Base-by-base conservation (phyloP, 2,888 invertebrate species). In the Meiosimyza platycephala region DNA sequence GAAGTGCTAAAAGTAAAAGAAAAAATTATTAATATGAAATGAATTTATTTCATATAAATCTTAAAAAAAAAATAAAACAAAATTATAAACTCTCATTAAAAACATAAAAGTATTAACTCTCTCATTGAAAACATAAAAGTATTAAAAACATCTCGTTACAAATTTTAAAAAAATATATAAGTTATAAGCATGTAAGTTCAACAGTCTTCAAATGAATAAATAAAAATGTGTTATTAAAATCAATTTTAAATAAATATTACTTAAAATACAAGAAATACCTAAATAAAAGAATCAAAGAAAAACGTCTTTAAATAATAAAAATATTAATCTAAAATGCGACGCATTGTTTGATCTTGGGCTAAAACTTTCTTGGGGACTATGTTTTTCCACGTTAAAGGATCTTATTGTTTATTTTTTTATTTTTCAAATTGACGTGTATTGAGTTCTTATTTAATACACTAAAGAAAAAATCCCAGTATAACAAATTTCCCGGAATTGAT, bases 211-310 rank as follows among this genome's bases (percentile, higher is more conserved):
- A 71, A 71, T 15, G 51, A 72, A 71, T 63, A 75, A 74, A 72
- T 16, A 57, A 67, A 74, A 70, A 76, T 70, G 51, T 70, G 64
- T 72, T 73, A 73, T 65, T 72, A n/a, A 69, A 71, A 72, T 74
- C 64, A 71, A 62, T 73, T 71, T 70, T 65, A 64, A 74, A 74
- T 68, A 40, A 63, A 72, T 71, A 71, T 72, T 65, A 62, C 66
- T 73, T 18, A 72, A 72, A 72, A n/a, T 65, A 60, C 62, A 69
- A 63, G 18, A 59, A 57, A 67, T 48, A 40, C 40, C 40, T 40
- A 9, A 40, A 40, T 40, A 40, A 40, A 40, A 62, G 13, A 70
- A 40, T 62, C 52, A 52, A 40, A 3, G 33, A 63, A 68, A 71
- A 50, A 72, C 51, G 68, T 71, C 71, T 72, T 74, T 47, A 70